A percentile compares a stretch with the other conserved stretches of the same genome.
These are phyloP conservation scores for Reticulitermes speratus DNA, from an alignment of 1,140 invertebrate species.

Conservation along the genomic window DNA sequence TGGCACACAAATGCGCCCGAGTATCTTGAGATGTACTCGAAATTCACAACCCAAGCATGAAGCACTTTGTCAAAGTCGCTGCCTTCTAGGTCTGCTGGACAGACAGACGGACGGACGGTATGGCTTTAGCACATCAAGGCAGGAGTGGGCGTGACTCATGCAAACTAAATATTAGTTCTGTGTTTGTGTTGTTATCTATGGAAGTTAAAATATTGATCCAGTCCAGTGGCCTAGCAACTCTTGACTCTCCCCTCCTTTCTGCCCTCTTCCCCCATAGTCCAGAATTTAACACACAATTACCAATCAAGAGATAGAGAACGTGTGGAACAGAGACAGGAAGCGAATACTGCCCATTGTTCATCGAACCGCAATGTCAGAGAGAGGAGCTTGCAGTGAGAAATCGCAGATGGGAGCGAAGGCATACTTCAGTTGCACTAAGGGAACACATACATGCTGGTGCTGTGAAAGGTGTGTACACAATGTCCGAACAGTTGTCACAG, in stretches of 20 bases:
- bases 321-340: slow-evolving; percentile 2
- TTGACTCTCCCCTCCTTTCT: slow-evolving; percentile 32
- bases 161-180: slow-evolving; percentile 37
- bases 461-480: background rate
- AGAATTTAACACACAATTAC: slow-evolving; percentile 35
- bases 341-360: slow-evolving; percentile 26
- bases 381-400: background rate
- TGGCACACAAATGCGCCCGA: too few species aligned
- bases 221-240: slow-evolving; percentile 33
- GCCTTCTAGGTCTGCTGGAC: background rate
- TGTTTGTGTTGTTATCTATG: slow-evolving; percentile 37
- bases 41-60: background rate
- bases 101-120: background rate
- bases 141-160: slow-evolving; percentile 35
- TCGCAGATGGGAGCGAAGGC: slow-evolving; percentile 14
- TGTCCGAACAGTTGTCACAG: background rate
- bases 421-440: background rate
- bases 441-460: background rate
- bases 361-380: slow-evolving; percentile 16
- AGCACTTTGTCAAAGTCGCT: slow-evolving; percentile 6
- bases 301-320: slow-evolving; percentile 33
- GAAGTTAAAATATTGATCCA: slow-evolving; percentile 37
- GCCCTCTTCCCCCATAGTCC: slow-evolving; percentile 24
- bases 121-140: slow-evolving; percentile 23
- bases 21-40: background rate